Evolutionary conservation across 1,140 invertebrate genomes (phyloP).

Genomic region (Drosophila parabipectinata): DNA sequence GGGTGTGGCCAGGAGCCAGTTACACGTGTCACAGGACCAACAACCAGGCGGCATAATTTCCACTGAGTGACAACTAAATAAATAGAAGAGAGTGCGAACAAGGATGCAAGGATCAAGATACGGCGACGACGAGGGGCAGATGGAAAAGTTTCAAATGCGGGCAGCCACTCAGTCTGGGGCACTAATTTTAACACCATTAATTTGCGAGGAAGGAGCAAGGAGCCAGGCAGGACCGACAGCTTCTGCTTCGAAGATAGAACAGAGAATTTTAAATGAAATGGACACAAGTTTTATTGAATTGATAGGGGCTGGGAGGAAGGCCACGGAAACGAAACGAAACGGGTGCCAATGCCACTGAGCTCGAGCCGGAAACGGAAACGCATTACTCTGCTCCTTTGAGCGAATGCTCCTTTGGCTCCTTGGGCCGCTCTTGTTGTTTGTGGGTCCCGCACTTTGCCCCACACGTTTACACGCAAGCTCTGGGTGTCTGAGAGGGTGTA

Average conservation of each 20-base stretch:
- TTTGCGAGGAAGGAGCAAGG: slow-evolving; percentile 43
- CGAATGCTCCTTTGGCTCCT: slow-evolving; percentile 3
- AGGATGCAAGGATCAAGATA: neutral
- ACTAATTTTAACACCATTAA: slow-evolving; percentile 82
- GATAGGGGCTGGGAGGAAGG: slow-evolving; percentile 32
- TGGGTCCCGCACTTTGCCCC: slow-evolving; percentile 42
- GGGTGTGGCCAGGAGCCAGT: slow-evolving; percentile 36
- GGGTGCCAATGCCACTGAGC: slow-evolving; percentile 6
- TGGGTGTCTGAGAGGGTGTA: slow-evolving; percentile 14
- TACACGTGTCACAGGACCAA: slow-evolving; percentile 64
- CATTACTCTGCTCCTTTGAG: slow-evolving; percentile 66
- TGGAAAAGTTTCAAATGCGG: slow-evolving; percentile 52
- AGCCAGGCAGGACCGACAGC: neutral
- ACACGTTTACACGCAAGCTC: slow-evolving; percentile 67
- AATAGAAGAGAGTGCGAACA: slow-evolving; percentile 40
- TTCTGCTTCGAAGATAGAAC: slow-evolving; percentile 39
- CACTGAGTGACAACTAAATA: slow-evolving; percentile 79
- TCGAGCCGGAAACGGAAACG: slow-evolving; percentile 68
- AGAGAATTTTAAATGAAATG: slow-evolving; percentile 83
- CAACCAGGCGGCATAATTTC: slow-evolving; percentile 66
- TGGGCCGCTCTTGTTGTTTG: slow-evolving; percentile 22
- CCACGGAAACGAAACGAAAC: slow-evolving; percentile 8
- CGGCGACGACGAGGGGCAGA: neutral
- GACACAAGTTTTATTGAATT: slow-evolving; percentile 83
- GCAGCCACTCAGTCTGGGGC: slow-evolving; percentile 47